phyloP scores from a whole-genome alignment of 2,888 invertebrate species.

The Unio pictorum region DNA sequence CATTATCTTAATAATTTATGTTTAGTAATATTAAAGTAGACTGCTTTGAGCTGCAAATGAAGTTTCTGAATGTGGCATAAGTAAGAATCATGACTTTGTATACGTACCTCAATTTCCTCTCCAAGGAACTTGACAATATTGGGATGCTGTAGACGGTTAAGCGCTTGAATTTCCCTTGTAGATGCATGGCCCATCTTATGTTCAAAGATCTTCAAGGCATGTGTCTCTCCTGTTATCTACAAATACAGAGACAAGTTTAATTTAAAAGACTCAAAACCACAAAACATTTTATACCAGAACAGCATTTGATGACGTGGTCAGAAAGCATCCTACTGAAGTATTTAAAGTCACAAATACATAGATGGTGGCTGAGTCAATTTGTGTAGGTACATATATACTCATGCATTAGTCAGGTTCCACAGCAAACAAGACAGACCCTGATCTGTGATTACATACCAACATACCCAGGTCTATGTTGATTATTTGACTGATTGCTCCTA shows the following conservation, averaged over 20 bases:
- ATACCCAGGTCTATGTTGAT: too few species aligned
- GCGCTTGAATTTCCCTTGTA: constrained; percentile 88
- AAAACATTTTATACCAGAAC: constrained; percentile 72
- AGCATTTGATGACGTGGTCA: not conserved
- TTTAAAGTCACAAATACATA: too few species aligned
- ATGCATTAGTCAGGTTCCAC: too few species aligned
- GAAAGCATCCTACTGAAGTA: not conserved
- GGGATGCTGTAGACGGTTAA: constrained; percentile 88
- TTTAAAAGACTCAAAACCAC: constrained; percentile 91
- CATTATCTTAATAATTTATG: too few species aligned
- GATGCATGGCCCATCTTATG: constrained; percentile 83
- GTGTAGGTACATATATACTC: too few species aligned
- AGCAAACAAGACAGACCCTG: too few species aligned
- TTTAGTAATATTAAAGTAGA: too few species aligned
- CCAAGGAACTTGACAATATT: constrained; percentile 95
- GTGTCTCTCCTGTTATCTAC: constrained; percentile 90
- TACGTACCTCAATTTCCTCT: constrained; percentile 87
- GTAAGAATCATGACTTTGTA: too few species aligned
- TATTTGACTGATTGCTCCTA: too few species aligned
- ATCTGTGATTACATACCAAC: too few species aligned
- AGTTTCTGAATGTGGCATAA: not conserved
- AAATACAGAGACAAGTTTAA: constrained; percentile 72
- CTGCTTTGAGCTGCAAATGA: not conserved
- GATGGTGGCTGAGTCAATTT: too few species aligned
- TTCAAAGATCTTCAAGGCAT: constrained; percentile 95